A percentile compares a stretch with the other conserved stretches of the same genome.
phyloP scores from a whole-genome alignment of 2,113 vertebrate genomes.

The Oncorhynchus kisutch region DNA sequence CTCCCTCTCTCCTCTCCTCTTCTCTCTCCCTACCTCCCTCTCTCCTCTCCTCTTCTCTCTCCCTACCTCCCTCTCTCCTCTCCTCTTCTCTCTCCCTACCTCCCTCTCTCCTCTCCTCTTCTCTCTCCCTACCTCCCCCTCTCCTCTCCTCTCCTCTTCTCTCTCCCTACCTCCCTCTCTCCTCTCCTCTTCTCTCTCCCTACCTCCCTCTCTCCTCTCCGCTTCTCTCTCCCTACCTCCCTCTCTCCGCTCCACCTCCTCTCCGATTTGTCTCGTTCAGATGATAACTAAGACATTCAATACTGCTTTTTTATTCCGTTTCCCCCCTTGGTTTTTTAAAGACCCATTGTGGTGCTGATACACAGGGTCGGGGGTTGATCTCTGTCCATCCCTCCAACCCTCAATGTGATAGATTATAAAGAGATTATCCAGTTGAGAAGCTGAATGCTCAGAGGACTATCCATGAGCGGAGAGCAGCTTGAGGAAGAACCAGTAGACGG shows the following conservation, averaged over 20 bases:
- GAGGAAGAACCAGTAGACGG: background rate
- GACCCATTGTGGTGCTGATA: no score
- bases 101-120: background rate
- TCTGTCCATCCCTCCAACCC: background rate
- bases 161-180: no score
- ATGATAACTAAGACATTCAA: conserved; percentile 54
- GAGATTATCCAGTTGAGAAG: conserved; percentile 16
- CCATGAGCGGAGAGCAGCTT: background rate
- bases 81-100: no score
- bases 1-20: conserved; percentile 5
- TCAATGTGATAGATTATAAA: conserved; percentile 21
- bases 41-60: background rate
- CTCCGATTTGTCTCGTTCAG: conserved; percentile 26
- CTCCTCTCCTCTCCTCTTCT: no score
- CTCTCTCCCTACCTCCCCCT: conserved; percentile 24
- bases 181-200: background rate
- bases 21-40: conserved; percentile 17
- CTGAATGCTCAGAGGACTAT: conserved; percentile 1
- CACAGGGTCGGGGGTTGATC: background rate
- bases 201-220: conserved; percentile 9
- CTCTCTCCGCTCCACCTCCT: conserved; percentile 24
- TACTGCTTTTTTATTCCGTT: background rate
- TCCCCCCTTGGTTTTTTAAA: background rate
- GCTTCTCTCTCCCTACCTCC: conserved; percentile 3
- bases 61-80: no score